These are phyloP conservation scores for Polymixis lichenea DNA, from an alignment of 2,888 invertebrate genomes.

Conservation along the genomic window DNA sequence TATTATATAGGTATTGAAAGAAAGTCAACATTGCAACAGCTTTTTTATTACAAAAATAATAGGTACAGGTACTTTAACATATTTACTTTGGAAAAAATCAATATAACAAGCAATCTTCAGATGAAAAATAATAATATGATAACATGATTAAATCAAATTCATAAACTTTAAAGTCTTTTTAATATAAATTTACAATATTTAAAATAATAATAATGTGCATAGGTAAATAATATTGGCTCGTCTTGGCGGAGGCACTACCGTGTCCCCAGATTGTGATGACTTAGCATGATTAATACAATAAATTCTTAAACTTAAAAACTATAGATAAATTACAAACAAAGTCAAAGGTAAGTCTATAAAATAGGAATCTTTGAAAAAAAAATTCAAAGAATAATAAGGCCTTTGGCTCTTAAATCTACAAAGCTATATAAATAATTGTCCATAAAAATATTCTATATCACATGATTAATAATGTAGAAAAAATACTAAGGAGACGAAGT, in stretches of 20 bases:
- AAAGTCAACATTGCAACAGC: not conserved
- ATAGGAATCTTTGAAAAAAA: not conserved
- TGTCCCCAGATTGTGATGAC: not conserved
- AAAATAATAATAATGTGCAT: too few relatives aligned
- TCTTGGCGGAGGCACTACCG: too few relatives aligned
- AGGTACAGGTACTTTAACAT: not conserved
- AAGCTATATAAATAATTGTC: too few relatives aligned
- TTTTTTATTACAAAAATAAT: conserved; percentile 27
- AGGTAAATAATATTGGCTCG: too few relatives aligned
- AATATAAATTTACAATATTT: too few relatives aligned
- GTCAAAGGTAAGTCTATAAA: not conserved
- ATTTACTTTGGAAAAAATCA: too few relatives aligned
- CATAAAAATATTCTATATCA: conserved; percentile 13
- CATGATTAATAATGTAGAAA: not conserved
- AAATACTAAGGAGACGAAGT: conserved; percentile 27
- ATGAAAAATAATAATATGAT: too few relatives aligned
- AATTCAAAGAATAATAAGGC: not conserved
- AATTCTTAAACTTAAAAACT: conserved; percentile 8
- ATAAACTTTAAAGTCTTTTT: not conserved
- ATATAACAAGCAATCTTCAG: too few relatives aligned
- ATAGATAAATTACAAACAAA: conserved; percentile 1
- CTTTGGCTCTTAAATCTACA: not conserved
- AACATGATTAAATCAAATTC: too few relatives aligned
- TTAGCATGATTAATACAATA: conserved; percentile 5
- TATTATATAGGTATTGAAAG: not conserved